Evolutionary conservation across 2,797 vertebrate species (phyloP).

Genomic region (Neosilurus hyrtlii): DNA sequence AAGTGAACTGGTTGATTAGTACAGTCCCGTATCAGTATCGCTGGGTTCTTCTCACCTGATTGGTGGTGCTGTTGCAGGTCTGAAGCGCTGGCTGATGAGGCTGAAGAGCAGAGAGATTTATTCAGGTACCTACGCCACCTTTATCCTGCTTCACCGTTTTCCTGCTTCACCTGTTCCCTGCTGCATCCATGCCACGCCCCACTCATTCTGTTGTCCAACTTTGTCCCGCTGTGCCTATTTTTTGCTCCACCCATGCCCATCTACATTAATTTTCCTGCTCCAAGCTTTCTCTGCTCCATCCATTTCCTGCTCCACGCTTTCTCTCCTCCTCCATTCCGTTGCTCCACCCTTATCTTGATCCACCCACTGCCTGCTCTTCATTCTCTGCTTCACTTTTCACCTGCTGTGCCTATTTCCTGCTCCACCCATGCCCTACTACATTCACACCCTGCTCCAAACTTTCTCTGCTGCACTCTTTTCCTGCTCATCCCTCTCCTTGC

Average conservation of each 20-base stretch:
- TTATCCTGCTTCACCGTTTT: neutral
- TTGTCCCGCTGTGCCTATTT: too few relatives aligned
- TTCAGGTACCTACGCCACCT: slow-evolving; percentile 68
- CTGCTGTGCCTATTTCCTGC: neutral
- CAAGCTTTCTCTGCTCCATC: neutral
- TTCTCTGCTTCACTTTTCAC: neutral
- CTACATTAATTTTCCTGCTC: neutral
- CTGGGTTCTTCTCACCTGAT: slow-evolving; percentile 52
- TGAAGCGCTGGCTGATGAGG: slow-evolving; percentile 77
- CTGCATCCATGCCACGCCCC: neutral
- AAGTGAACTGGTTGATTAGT: neutral
- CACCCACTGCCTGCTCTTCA: neutral
- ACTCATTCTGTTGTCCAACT: neutral
- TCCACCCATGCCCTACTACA: neutral
- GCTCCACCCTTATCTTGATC: neutral
- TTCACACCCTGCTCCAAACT: neutral
- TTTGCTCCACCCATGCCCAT: too few relatives aligned
- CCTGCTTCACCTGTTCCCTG: neutral
- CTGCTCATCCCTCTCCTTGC: neutral
- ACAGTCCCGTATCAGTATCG: neutral
- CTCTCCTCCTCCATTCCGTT: neutral
- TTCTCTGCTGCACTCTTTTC: neutral
- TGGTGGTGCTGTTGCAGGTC: slow-evolving; percentile 71
- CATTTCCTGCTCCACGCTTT: neutral
- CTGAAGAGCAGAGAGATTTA: slow-evolving; percentile 77